Conservation (phyloP, 2,888 invertebrate genomes). For the Lysandra bellargus region DNA sequence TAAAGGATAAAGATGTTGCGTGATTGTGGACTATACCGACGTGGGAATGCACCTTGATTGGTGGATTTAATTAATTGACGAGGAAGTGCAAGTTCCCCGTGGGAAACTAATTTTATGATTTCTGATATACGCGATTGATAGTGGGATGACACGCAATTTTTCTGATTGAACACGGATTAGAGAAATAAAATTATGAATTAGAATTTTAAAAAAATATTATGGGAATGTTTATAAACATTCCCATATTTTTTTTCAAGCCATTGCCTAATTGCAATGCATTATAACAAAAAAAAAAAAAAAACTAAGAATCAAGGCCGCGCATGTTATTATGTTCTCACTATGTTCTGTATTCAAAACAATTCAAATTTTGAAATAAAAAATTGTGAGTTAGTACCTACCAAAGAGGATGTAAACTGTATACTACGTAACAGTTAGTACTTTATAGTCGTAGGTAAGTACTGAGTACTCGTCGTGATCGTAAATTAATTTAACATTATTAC, state of each 20-base stretch:
- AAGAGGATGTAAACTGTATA: too few relatives aligned
- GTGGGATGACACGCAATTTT: constrained; percentile 29
- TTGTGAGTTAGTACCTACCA: background rate
- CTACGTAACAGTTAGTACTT: too few relatives aligned
- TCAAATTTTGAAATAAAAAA: background rate
- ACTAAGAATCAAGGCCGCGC: background rate
- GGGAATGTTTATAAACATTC: background rate
- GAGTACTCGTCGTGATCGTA: too few relatives aligned
- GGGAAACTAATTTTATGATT: constrained; percentile 53
- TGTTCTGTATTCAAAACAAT: background rate
- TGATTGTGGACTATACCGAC: constrained; percentile 76
- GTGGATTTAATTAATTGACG: constrained; percentile 73
- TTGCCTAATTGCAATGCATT: background rate
- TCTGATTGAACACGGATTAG: background rate
- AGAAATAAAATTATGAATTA: constrained; percentile 4
- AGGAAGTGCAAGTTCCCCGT: constrained; percentile 55
- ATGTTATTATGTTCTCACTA: too few relatives aligned
- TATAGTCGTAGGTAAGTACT: too few relatives aligned
- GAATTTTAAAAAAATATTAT: background rate
- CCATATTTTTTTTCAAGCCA: background rate
- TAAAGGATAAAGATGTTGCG: constrained; percentile 79
- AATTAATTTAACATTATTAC: too few relatives aligned
- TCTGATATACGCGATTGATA: constrained; percentile 34
- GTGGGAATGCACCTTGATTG: constrained; percentile 77
- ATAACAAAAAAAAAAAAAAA: background rate